Base-by-base conservation (phyloP, 2,113 vertebrate genomes). In the Cyanoderma ruficeps region DNA sequence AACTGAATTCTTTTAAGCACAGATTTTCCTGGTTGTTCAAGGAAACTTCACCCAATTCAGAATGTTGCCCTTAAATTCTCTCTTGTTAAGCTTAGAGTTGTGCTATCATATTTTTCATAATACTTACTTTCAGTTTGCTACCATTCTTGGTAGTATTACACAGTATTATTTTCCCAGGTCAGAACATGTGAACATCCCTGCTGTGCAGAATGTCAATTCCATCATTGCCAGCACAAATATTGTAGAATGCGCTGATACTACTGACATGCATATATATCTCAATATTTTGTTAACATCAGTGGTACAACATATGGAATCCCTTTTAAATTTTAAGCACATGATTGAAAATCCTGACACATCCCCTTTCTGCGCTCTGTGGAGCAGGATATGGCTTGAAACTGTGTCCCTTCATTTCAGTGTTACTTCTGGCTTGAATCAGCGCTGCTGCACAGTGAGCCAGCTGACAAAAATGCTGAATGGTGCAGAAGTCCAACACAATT, bases 371-470 rank as follows among this genome's bases (percentile, higher is more conserved):
- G 5, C 85, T 89, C 27, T 28, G 61, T 76, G 88, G 91, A 96
- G 83, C 85, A 71, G 78, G 41, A 80, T 94, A 35, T 46, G 87
- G 57, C 81, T 96, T 94, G 80, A 95, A 97, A 95, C 55, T 42
- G 21, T 88, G 61, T 56, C 42, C 68, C 35, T 94, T 79, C 12
- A 33, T 93, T 93, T 69, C 87, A 94, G 87, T 68, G 75, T 94
- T 97, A 94, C 91, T 96, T 94, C 59, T 97, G 93, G 72, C 72
- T 96, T 96, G 94, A 96, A 96, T 95, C 96, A 93, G 55, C 39
- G 52, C 71, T 3, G 13, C 50, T 95, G 84, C 56, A 92, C 88
- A 4, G 4, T 4, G 19, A 88, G 68, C 93, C 83, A 89, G 93
- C 83, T 37, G 23, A 96, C 91, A 96, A 97, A 97, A 55, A 33